Evolutionary conservation across 2,888 invertebrate species (phyloP), one percentile per base, ranked within the genome.

Genomic region (Apodemia duryi): DNA sequence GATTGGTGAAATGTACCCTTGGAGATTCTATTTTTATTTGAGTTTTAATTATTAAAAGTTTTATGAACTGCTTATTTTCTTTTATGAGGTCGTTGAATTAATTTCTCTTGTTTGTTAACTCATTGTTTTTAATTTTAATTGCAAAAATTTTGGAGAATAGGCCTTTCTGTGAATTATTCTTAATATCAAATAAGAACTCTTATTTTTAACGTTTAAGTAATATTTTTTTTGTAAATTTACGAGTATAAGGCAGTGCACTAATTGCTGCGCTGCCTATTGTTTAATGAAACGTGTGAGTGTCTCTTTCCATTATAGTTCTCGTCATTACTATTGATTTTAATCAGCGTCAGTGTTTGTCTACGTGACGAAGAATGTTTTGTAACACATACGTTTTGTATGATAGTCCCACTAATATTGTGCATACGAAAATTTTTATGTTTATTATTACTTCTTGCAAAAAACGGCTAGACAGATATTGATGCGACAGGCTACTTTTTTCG

Each of bases 21-120:
- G 78, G 76, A 79, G 80, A 80, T 78, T 77, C 78, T 83, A 85
- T 88, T 90, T 89, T 90, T 86, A 89, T 88, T 88, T 76, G 83
- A 85, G 82, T 90, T 90, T 91, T 91, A 91, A 91, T 91, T 91
- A 90, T 88, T 84, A 87, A 89, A 91, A 91, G 84, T 91, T 90
- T 88, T 88, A 91, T 89, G 84, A 88, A 90, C 88, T 91, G 91
- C 88, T 88, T 89, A 88, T 88, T 90, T 85, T 80, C 85, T 91
- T 91, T 91, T 88, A 91, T 82, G 87, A 83, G 81, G 82, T 87
- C 88, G 88, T 88, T 85, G 82, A 88, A 88, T 89, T 91, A 90
- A 91, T 91, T 88, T 75, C 81, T 85, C 88, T 91, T 91, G 90
- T 91, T 90, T 86, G 81, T 82, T 81, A 84, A 86, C 80, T 88